Percentiles rank a stretch among this genome's conserved stretches.
phyloP scores from a whole-genome alignment of 1,140 invertebrate species.

The Zaprionus inermis region DNA sequence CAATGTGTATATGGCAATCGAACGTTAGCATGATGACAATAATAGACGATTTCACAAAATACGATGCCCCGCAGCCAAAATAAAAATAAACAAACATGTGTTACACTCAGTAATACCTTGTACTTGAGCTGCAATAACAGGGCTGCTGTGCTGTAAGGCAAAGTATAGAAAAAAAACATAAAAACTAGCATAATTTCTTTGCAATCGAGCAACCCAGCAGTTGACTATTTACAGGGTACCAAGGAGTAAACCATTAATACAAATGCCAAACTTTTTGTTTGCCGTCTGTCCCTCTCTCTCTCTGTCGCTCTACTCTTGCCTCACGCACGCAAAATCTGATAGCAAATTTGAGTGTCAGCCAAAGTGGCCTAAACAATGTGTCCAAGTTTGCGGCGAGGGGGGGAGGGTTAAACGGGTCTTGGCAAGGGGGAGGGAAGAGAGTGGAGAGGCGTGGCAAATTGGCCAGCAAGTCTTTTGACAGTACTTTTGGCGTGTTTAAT shows the following conservation, averaged over 20 bases:
- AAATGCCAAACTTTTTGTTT: constrained; percentile 47
- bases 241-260: constrained; percentile 16
- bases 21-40: constrained; percentile 81
- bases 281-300: constrained; percentile 10
- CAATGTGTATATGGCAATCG: constrained; percentile 52
- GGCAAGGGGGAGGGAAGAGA: too few species aligned
- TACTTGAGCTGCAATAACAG: background rate
- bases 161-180: too few species aligned
- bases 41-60: constrained; percentile 81
- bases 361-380: constrained; percentile 76
- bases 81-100: background rate
- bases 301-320: constrained; percentile 13
- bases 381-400: constrained; percentile 25
- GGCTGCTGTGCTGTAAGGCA: background rate
- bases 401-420: background rate
- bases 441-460: background rate
- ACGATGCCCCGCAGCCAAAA: constrained; percentile 46
- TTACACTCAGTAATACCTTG: constrained; percentile 14
- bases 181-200: too few species aligned
- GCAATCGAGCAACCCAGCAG: background rate
- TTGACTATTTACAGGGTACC: constrained; percentile 4
- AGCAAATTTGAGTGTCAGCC: constrained; percentile 76
- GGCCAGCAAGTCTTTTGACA: constrained; percentile 16
- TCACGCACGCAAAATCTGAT: constrained; percentile 70
- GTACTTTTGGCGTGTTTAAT: constrained; percentile 46